Evolutionary conservation across 1,140 invertebrate species (phyloP), one percentile per base, ranked within the genome.

Genomic region (Maconellicoccus hirsutus): DNA sequence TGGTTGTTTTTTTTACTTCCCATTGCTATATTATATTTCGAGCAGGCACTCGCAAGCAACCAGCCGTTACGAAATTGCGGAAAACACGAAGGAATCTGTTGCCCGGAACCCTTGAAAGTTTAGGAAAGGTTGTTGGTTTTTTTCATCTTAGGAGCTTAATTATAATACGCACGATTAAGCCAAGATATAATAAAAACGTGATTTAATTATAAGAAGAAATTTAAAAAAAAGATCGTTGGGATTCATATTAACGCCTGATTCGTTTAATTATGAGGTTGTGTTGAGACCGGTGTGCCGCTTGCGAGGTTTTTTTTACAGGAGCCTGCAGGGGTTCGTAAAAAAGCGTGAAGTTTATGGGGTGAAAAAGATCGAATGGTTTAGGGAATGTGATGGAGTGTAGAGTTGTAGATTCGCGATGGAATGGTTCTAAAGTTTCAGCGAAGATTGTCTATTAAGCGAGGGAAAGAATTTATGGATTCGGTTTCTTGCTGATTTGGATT

Each of bases 181-280:
- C 3, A 16, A 6, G 16, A 52, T 16, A 19, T 19, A 16, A 52
- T 14, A 52, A 52, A 52, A 52, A 52, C 42, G 42, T 52, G 42
- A 52, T 52, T 52, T 52, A 52, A 52, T 52, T 52, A 52, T 52
- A 52, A 52, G 42, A 52, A 52, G 12, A 52, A 52, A 52, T 52
- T 52, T 16, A 52, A 52, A 52, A 52, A 52, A 16, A 16, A 52
- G 3, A 8, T 3, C 6, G 16, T 19, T 3, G 6, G 10, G 42
- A 16, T 52, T 8, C 10, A 52, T 14, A 52, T 52, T 52, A 52
- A 52, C 42, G 42, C 42, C 42, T 52, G 42, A 52, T 52, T 16
- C 42, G 42, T 19, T 52, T 52, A 52, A 52, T 52, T 52, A 52
- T 16, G 16, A 52, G 42, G 42, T 52, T 19, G 42, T n/a, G n/a